Evolutionary conservation across 2,113 vertebrate genomes (phyloP).

Genomic region (Tragulus kanchil): DNA sequence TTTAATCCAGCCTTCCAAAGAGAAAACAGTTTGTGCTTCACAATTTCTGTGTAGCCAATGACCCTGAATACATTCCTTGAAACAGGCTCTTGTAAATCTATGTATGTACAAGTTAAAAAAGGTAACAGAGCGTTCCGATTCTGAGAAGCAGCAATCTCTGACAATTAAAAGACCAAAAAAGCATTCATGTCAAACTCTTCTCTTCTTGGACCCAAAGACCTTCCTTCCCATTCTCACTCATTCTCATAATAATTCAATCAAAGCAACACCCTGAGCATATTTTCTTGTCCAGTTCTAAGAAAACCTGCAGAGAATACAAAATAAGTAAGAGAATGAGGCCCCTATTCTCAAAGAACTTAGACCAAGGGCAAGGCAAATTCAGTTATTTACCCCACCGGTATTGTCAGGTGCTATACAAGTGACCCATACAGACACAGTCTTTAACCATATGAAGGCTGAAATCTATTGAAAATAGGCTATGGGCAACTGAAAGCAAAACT

Average conservation of each 20-base stretch:
- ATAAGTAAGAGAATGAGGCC: background rate
- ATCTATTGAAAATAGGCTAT: background rate
- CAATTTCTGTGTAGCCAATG: conserved; percentile 40
- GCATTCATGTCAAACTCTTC: background rate
- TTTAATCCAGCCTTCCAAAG: conserved; percentile 47
- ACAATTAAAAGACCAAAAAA: conserved; percentile 31
- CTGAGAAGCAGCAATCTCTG: background rate
- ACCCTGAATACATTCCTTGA: conserved; percentile 39
- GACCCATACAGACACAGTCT: background rate
- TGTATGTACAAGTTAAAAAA: conserved; percentile 14
- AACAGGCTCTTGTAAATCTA: conserved; percentile 20
- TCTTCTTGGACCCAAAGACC: background rate
- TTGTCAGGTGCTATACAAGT: background rate
- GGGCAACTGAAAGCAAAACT: background rate
- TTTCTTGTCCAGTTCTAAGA: background rate
- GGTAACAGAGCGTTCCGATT: background rate
- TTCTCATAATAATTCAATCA: background rate
- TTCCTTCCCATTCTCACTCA: background rate
- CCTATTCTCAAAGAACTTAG: background rate
- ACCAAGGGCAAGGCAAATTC: background rate
- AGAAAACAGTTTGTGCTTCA: conserved; percentile 46
- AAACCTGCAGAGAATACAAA: background rate
- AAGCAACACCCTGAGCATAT: background rate
- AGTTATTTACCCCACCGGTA: background rate
- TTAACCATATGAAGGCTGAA: background rate